Percentiles rank a stretch among this genome's conserved stretches.
These are phyloP conservation scores for Rhinoptilus africanus DNA, from an alignment of 2,113 vertebrate genomes.

Conservation along the genomic window DNA sequence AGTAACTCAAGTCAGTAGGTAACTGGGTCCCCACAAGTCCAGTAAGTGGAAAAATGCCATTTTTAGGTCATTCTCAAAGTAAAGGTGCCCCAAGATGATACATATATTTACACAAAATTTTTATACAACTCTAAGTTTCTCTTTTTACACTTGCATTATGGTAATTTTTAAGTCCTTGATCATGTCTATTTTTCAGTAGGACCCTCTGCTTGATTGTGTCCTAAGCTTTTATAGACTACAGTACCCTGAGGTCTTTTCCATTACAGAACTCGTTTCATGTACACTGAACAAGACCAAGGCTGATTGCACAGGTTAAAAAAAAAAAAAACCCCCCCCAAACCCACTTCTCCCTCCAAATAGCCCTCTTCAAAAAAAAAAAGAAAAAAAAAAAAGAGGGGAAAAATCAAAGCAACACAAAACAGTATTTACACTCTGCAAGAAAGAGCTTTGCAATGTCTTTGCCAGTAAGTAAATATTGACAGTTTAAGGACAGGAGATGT, in stretches of 20 bases:
- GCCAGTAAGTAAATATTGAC: not conserved
- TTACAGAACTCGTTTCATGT: not conserved
- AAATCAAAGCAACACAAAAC: not conserved
- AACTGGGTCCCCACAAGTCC: not conserved
- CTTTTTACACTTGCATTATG: not conserved
- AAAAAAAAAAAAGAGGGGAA: not conserved
- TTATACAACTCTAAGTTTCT: not conserved
- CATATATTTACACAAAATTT: not conserved
- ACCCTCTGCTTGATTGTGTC: not conserved
- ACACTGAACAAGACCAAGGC: not conserved
- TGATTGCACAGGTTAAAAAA: not conserved
- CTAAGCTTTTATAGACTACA: not conserved
- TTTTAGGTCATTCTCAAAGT: constrained; percentile 48
- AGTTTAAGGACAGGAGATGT: not conserved
- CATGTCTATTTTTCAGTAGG: not conserved
- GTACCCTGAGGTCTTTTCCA: not conserved
- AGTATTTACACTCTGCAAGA: not conserved
- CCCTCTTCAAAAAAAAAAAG: not conserved
- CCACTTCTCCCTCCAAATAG: not conserved
- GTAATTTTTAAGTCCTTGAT: not conserved
- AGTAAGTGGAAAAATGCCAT: not conserved
- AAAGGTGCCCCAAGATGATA: not conserved
- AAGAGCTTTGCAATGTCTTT: not conserved
- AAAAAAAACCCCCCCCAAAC: not conserved
- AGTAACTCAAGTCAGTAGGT: not conserved